Evolutionary conservation across 2,888 invertebrate genomes (phyloP).

Genomic region (Drosophila merina): DNA sequence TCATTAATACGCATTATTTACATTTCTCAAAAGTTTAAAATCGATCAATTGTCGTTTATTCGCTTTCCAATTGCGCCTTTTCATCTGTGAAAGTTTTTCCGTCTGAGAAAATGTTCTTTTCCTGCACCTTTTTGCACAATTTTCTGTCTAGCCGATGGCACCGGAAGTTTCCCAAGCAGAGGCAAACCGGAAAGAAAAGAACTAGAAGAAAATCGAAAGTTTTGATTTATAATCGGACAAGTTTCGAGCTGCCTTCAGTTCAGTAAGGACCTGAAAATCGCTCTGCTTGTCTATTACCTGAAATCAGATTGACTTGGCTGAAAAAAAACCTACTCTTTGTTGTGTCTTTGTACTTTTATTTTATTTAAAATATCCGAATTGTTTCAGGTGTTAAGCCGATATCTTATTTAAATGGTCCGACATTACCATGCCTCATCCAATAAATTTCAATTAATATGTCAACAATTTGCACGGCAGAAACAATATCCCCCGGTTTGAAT

Average conservation of each 20-base stretch:
- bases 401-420: slow-evolving; percentile 9
- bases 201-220: slow-evolving; percentile 63
- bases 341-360: slow-evolving; percentile 24
- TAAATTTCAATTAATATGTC: slow-evolving; percentile 67
- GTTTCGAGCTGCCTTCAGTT: slow-evolving; percentile 58
- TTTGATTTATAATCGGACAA: slow-evolving; percentile 69
- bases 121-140: slow-evolving; percentile 23
- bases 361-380: slow-evolving; percentile 35
- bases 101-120: slow-evolving; percentile 41
- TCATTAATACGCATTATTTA: slow-evolving; percentile 49
- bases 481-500: slow-evolving; percentile 16
- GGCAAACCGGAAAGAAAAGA: slow-evolving; percentile 39
- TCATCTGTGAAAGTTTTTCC: slow-evolving; percentile 42
- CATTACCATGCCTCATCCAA: slow-evolving; percentile 21
- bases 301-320: slow-evolving; percentile 22
- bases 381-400: slow-evolving; percentile 22
- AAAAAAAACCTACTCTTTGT: slow-evolving; percentile 8
- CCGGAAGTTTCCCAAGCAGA: slow-evolving; percentile 48
- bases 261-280: slow-evolving; percentile 14
- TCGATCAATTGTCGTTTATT: slow-evolving; percentile 63
- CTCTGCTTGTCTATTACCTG: slow-evolving; percentile 11
- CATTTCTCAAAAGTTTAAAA: slow-evolving; percentile 34
- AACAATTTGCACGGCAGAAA: slow-evolving; percentile 26
- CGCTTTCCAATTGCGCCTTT: slow-evolving; percentile 54
- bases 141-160: slow-evolving; percentile 62